Percentiles rank a stretch among this genome's conserved stretches.
phyloP scores from a whole-genome alignment of 2,797 vertebrate genomes.

The Xenentodon cancila region DNA sequence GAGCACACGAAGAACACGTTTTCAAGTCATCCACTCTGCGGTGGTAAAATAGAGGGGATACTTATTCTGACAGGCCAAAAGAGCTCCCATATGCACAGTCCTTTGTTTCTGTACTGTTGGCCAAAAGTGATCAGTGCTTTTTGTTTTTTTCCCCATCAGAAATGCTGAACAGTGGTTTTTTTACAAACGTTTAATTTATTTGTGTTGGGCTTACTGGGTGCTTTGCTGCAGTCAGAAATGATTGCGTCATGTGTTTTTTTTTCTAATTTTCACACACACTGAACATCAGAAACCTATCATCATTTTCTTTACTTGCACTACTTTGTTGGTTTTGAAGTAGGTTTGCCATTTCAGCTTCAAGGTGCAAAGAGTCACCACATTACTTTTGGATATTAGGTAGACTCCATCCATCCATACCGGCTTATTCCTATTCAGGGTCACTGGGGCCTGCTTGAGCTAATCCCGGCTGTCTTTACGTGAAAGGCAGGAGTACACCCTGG shows the following conservation, averaged over 20 bases:
- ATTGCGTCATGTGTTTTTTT: conserved; percentile 16
- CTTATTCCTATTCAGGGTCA: no score
- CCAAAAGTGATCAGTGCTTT: conserved; percentile 12
- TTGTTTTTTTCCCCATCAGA: conserved; percentile 10
- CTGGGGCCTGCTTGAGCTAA: no score
- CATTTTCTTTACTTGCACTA: conserved; percentile 16
- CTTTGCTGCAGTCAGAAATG: conserved; percentile 3
- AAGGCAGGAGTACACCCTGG: no score
- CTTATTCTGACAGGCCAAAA: conserved; percentile 40
- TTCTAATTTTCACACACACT: conserved; percentile 18
- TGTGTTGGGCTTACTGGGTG: conserved; percentile 1
- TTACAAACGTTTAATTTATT: conserved; percentile 1
- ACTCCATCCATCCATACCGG: no score
- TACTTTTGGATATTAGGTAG: background rate
- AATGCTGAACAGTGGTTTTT: background rate
- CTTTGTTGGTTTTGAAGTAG: conserved; percentile 23
- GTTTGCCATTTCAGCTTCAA: conserved; percentile 38
- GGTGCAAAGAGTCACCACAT: conserved; percentile 31
- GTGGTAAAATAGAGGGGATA: conserved; percentile 35
- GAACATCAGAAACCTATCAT: conserved; percentile 32
- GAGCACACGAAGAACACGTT: conserved; percentile 50
- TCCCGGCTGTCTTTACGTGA: no score
- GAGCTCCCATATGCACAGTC: conserved; percentile 11
- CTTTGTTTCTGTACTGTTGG: conserved; percentile 15
- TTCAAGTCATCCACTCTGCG: conserved; percentile 27